These are phyloP conservation scores for Crocallis elinguaria DNA, from an alignment of 2,888 invertebrate genomes.

Conservation along the genomic window DNA sequence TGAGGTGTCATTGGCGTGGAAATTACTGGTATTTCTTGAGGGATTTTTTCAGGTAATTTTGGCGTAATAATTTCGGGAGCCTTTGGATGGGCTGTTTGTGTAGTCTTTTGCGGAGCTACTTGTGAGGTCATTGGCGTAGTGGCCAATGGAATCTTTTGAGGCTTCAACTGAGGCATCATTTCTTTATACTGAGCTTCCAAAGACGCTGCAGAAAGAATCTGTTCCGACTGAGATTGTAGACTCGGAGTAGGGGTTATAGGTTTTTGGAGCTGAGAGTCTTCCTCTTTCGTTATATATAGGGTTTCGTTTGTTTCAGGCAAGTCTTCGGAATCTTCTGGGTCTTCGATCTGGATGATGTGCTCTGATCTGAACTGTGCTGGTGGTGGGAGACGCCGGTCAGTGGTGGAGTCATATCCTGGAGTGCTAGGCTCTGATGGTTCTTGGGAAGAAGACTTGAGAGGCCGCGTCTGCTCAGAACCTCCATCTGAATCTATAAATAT, in stretches of 20 bases:
- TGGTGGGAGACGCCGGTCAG: constrained; percentile 51
- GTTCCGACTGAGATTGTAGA: constrained; percentile 54
- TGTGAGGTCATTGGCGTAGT: not conserved
- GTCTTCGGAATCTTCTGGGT: constrained; percentile 56
- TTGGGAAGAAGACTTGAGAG: constrained; percentile 61
- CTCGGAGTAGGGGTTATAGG: constrained; percentile 71
- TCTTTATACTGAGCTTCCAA: constrained; percentile 60
- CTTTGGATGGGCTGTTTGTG: not conserved
- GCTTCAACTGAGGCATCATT: constrained; percentile 31
- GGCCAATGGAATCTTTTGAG: not conserved
- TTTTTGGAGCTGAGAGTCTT: constrained; percentile 64
- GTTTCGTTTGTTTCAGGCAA: constrained; percentile 59
- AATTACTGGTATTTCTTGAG: not conserved
- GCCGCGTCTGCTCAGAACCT: constrained; percentile 61
- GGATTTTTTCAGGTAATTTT: not conserved
- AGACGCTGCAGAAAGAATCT: constrained; percentile 70
- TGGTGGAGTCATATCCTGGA: constrained; percentile 54
- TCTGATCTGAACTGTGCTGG: constrained; percentile 58
- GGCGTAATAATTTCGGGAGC: not conserved
- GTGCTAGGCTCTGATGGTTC: constrained; percentile 64
- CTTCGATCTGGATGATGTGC: constrained; percentile 58
- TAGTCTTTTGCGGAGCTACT: not conserved
- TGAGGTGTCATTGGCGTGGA: not conserved
- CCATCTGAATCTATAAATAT: constrained; percentile 58
- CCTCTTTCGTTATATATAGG: constrained; percentile 66